Evolutionary conservation across 2,113 vertebrate species (phyloP).

Genomic region (Boulengeromyrus knoepffleri): DNA sequence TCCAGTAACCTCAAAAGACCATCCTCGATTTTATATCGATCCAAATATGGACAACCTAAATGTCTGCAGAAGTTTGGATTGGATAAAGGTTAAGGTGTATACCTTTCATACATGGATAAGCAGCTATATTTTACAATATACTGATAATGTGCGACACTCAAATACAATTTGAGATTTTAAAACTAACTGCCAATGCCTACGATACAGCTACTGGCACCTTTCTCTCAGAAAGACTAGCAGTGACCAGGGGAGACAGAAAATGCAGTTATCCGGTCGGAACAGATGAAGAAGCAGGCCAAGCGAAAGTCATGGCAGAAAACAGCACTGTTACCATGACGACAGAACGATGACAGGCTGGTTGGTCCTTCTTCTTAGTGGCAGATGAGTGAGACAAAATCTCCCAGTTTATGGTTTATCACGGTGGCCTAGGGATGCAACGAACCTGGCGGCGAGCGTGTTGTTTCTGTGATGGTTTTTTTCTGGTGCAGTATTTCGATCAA

Average conservation of each 20-base stretch:
- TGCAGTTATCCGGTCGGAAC: slow-evolving; percentile 10
- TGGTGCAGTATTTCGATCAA: not conserved
- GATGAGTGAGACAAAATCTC: not conserved
- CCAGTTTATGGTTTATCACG: not conserved
- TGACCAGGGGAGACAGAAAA: slow-evolving; percentile 30
- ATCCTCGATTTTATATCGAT: slow-evolving; percentile 52
- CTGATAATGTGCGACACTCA: slow-evolving; percentile 55
- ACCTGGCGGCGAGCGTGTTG: not conserved
- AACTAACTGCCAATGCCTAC: slow-evolving; percentile 37
- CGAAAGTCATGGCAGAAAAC: slow-evolving; percentile 22
- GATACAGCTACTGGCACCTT: slow-evolving; percentile 36
- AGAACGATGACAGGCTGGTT: not conserved
- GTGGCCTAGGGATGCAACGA: not conserved
- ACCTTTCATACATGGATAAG: slow-evolving; percentile 50
- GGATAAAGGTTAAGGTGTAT: slow-evolving; percentile 38
- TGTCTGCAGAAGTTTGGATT: slow-evolving; percentile 46
- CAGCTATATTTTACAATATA: slow-evolving; percentile 54
- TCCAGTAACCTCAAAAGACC: slow-evolving; percentile 58
- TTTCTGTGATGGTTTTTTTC: not conserved
- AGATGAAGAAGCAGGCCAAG: slow-evolving; percentile 22
- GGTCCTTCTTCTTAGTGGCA: not conserved
- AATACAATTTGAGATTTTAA: slow-evolving; percentile 38
- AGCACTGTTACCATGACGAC: slow-evolving; percentile 26
- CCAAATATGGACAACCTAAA: slow-evolving; percentile 49
- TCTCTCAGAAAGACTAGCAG: slow-evolving; percentile 27